A percentile compares a stretch with the other conserved stretches of the same genome.
These are phyloP conservation scores for Capreolus pygargus DNA, from an alignment of 2,113 vertebrate genomes.

Conservation along the genomic window DNA sequence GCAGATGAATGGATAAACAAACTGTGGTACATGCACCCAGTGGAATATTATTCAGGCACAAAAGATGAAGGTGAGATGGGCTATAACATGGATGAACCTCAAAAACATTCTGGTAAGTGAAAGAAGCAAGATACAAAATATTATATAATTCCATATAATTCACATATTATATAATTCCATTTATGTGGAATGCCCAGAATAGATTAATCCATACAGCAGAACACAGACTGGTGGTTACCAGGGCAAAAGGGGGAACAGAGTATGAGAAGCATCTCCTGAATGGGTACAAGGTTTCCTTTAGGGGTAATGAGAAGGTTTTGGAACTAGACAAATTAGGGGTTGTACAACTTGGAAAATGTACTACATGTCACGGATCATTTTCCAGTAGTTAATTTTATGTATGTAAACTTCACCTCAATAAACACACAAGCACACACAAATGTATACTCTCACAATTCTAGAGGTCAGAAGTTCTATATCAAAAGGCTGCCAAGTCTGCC, in stretches of 20 bases:
- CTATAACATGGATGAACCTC: background rate
- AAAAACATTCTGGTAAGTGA: background rate
- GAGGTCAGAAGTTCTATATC: background rate
- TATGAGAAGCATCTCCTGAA: background rate
- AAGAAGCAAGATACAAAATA: background rate
- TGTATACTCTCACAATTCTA: background rate
- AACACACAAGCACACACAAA: background rate
- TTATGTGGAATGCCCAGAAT: background rate
- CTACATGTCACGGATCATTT: background rate
- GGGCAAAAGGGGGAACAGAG: no score
- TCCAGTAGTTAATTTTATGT: background rate
- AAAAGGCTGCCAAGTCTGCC: background rate
- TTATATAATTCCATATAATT: background rate
- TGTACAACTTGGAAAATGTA: background rate
- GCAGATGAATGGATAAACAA: background rate
- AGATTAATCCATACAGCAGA: background rate
- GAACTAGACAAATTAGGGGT: background rate
- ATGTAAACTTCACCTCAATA: background rate
- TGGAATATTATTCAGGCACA: background rate
- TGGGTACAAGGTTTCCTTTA: background rate
- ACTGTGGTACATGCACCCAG: background rate
- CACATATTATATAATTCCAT: background rate
- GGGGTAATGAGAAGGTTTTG: background rate
- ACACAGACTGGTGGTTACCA: background rate
- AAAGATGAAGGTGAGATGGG: background rate